These are phyloP conservation scores for Catharus fuscescens DNA, from an alignment of 2,113 vertebrate genomes.

Conservation along the genomic window DNA sequence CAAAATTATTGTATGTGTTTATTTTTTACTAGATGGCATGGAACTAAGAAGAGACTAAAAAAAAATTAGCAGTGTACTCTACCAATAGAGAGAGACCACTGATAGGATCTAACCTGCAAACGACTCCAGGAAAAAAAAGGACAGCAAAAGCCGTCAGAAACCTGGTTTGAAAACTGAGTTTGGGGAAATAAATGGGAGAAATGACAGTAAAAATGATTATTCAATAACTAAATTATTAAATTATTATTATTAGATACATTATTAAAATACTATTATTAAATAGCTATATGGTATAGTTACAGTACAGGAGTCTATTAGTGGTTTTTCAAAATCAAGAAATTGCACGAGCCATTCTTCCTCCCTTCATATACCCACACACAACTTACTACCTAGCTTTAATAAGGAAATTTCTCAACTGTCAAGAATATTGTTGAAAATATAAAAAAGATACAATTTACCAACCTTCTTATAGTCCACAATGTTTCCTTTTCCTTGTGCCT, in stretches of 20 bases:
- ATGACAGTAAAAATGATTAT: not conserved
- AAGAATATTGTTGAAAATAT: not conserved
- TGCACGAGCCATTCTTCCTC: not conserved
- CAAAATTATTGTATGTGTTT: not conserved
- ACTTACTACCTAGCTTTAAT: not conserved
- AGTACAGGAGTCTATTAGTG: not conserved
- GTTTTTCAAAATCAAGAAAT: not conserved
- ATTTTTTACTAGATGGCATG: not conserved
- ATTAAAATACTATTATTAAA: not conserved
- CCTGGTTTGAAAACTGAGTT: not conserved
- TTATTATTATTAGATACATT: not conserved
- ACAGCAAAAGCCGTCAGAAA: not conserved
- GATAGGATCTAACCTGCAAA: not conserved
- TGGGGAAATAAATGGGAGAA: not conserved
- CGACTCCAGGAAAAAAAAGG: not conserved
- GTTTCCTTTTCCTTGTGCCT: constrained; percentile 85
- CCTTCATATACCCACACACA: not conserved
- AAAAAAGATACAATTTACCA: constrained; percentile 45
- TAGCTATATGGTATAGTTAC: not conserved
- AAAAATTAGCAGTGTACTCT: not conserved
- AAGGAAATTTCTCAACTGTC: not conserved
- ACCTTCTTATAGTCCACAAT: constrained; percentile 89
- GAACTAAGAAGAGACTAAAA: not conserved
- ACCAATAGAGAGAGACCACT: not conserved
- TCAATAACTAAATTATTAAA: not conserved